A percentile compares a stretch with the other conserved stretches of the same genome.
Evolutionary conservation across 2,797 vertebrate species (phyloP).

Genomic region (Protonibea diacanthus): DNA sequence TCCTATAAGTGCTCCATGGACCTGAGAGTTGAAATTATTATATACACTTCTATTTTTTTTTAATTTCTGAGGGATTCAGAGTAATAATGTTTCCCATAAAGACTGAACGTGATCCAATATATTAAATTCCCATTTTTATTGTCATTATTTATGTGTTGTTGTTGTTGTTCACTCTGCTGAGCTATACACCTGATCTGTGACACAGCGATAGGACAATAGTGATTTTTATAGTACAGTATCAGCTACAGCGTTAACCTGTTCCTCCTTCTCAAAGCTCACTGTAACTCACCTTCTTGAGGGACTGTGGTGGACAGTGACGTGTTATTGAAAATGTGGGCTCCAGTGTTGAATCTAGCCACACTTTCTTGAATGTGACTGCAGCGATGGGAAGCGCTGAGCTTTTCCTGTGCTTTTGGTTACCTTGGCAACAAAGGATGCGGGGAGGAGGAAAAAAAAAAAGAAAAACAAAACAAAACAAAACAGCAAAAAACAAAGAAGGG

Average conservation of each 20-base stretch:
- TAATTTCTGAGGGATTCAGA: not conserved
- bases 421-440: slow-evolving; percentile 88
- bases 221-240: not conserved
- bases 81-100: too few species aligned
- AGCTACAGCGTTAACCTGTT: not conserved
- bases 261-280: too few species aligned
- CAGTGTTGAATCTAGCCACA: slow-evolving; percentile 81
- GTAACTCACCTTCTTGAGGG: slow-evolving; percentile 67
- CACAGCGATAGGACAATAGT: not conserved
- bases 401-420: slow-evolving; percentile 91
- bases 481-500: slow-evolving; percentile 85
- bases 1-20: not conserved
- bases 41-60: not conserved
- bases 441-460: slow-evolving; percentile 75
- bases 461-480: slow-evolving; percentile 82
- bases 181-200: not conserved
- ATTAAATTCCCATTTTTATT: not conserved
- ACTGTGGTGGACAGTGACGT: slow-evolving; percentile 27
- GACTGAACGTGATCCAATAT: not conserved
- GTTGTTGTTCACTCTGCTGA: not conserved
- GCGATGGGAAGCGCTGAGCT: slow-evolving; percentile 86
- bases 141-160: not conserved
- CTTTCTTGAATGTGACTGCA: slow-evolving; percentile 73
- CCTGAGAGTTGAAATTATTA: not conserved
- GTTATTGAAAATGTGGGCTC: slow-evolving; percentile 64